Percentiles rank a stretch among this genome's conserved stretches.
phyloP scores from a whole-genome alignment of 2,888 invertebrate genomes.

The Caenorhabditis sinica region DNA sequence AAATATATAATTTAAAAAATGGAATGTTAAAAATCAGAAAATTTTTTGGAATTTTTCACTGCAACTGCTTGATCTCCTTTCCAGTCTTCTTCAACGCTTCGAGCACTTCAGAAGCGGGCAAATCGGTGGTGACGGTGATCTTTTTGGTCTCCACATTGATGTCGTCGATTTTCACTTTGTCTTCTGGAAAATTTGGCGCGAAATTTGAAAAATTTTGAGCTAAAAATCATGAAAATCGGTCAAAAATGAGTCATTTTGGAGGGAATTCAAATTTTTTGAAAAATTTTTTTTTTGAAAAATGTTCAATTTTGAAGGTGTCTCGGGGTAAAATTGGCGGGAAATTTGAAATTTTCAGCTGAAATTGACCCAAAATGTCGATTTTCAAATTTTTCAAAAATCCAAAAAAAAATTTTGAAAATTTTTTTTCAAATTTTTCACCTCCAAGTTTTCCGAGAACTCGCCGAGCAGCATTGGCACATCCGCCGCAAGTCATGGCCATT shows the following conservation, averaged over 20 bases:
- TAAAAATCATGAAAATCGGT: not conserved
- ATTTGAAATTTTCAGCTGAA: not conserved
- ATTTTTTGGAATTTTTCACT: conserved; percentile 41
- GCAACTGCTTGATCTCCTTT: conserved; percentile 80
- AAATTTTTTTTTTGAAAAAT: too few species aligned
- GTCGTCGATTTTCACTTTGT: conserved; percentile 83
- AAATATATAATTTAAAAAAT: not conserved
- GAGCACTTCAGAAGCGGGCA: conserved; percentile 83
- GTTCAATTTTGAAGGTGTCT: too few species aligned
- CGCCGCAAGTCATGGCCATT: conserved; percentile 95
- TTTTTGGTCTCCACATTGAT: conserved; percentile 84
- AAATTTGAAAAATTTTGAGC: not conserved
- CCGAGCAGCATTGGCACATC: conserved; percentile 93
- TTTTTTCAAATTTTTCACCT: conserved; percentile 70
- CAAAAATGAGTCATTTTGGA: too few species aligned
- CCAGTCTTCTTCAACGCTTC: conserved; percentile 85
- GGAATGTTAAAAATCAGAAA: conserved; percentile 35
- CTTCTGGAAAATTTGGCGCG: conserved; percentile 69
- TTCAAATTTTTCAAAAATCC: too few species aligned
- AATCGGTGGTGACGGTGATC: conserved; percentile 84
- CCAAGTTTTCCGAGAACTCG: conserved; percentile 91
- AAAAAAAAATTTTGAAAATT: too few species aligned
- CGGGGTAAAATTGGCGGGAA: too few species aligned
- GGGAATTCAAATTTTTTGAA: too few species aligned
- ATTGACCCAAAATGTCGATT: too few species aligned